Conservation (phyloP, 2,113 vertebrate genomes). For the Monopterus albus region DNA sequence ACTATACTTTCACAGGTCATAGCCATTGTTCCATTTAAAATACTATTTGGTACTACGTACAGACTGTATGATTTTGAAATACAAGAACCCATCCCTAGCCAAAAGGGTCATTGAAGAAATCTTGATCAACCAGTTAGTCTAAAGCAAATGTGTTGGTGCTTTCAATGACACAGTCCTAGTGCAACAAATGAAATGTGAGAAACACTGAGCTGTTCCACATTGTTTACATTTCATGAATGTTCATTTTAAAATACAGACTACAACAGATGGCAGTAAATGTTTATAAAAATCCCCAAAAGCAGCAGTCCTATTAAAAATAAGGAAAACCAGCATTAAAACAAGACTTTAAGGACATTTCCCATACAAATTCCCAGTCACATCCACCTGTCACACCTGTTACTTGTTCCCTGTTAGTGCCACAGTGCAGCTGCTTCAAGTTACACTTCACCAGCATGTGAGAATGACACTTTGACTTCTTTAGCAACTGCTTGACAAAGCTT, state of each 20-base stretch:
- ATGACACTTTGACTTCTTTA: not conserved
- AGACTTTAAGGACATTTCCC: no score
- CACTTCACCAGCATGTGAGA: not conserved
- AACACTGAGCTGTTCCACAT: no score
- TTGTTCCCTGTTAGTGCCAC: constrained; percentile 28
- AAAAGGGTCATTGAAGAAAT: not conserved
- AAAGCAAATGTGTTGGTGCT: not conserved
- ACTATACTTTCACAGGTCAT: not conserved
- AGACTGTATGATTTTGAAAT: constrained; percentile 28
- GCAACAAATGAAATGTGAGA: not conserved
- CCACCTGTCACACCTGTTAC: constrained; percentile 67
- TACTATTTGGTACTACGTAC: not conserved
- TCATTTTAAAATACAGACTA: no score
- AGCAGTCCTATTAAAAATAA: no score
- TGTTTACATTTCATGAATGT: not conserved
- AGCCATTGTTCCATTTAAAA: not conserved
- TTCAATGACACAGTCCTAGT: not conserved
- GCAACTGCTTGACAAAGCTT: not conserved
- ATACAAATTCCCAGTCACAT: no score
- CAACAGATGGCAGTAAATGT: no score
- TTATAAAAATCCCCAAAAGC: no score
- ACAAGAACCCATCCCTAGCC: constrained; percentile 29
- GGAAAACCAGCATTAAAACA: no score
- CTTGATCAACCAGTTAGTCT: constrained; percentile 37
- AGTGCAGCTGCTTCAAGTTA: constrained; percentile 1